phyloP scores from a whole-genome alignment of 2,888 invertebrate species.

The Zhengitettix transpicula region DNA sequence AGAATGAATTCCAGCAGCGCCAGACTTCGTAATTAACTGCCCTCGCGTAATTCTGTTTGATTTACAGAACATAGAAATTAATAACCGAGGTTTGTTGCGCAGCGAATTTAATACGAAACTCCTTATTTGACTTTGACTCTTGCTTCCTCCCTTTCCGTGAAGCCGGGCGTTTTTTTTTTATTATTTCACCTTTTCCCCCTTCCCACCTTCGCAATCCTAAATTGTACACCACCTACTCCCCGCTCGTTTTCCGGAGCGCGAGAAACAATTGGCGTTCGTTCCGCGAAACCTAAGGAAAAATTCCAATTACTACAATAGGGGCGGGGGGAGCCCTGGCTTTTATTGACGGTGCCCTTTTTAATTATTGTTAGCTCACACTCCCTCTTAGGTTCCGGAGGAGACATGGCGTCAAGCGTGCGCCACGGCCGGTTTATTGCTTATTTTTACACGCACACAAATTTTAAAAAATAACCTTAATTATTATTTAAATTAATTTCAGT shows the following conservation, averaged over 20 bases:
- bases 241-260: too few species aligned
- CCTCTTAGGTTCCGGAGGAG: too few species aligned
- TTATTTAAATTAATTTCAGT: too few species aligned
- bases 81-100: constrained; percentile 12
- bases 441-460: too few species aligned
- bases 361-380: too few species aligned
- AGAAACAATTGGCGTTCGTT: background rate
- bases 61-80: constrained; percentile 14
- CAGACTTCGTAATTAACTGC: constrained; percentile 11
- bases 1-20: constrained; percentile 1
- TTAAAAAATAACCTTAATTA: too few species aligned
- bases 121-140: constrained; percentile 14
- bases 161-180: background rate
- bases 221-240: too few species aligned
- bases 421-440: too few species aligned
- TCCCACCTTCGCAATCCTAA: background rate
- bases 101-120: constrained; percentile 12
- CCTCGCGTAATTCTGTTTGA: constrained; percentile 14
- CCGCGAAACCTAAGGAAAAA: constrained; percentile 4
- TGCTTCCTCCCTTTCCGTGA: constrained; percentile 1
- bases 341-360: too few species aligned
- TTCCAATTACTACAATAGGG: constrained; percentile 6
- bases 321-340: too few species aligned
- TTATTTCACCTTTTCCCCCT: background rate
- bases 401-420: too few species aligned